phyloP scores from a whole-genome alignment of 2,113 vertebrate species.

The Garra rufa region DNA sequence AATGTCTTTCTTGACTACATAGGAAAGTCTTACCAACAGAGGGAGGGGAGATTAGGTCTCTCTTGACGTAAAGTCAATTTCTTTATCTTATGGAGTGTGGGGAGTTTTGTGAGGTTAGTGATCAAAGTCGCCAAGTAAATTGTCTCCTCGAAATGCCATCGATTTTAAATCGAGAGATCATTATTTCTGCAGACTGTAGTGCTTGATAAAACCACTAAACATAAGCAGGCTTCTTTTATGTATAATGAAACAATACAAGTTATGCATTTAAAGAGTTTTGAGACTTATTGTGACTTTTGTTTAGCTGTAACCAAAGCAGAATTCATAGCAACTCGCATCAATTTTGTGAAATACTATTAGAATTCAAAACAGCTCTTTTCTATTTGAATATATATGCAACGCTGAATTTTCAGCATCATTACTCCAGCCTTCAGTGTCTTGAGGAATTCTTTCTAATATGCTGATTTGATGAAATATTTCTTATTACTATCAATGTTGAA shows the following conservation, averaged over 20 bases:
- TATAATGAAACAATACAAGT: neutral
- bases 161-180: neutral
- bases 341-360: too few relatives aligned
- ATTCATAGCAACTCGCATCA: neutral
- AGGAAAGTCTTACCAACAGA: neutral
- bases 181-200: neutral
- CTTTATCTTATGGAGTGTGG: conserved; percentile 8
- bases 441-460: too few relatives aligned
- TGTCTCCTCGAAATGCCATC: neutral
- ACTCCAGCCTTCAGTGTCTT: too few relatives aligned
- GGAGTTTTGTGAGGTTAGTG: conserved; percentile 5
- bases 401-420: too few relatives aligned
- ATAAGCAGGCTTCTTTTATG: neutral
- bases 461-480: too few relatives aligned
- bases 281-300: neutral
- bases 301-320: neutral
- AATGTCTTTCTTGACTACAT: conserved; percentile 43
- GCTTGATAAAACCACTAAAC: neutral
- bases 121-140: neutral
- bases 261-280: neutral
- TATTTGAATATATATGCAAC: too few relatives aligned
- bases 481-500: too few relatives aligned
- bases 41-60: neutral
- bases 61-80: neutral
- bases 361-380: neutral